These are phyloP conservation scores for Drosophila eugracilis DNA, from an alignment of 1,140 invertebrate species.

Conservation along the genomic window DNA sequence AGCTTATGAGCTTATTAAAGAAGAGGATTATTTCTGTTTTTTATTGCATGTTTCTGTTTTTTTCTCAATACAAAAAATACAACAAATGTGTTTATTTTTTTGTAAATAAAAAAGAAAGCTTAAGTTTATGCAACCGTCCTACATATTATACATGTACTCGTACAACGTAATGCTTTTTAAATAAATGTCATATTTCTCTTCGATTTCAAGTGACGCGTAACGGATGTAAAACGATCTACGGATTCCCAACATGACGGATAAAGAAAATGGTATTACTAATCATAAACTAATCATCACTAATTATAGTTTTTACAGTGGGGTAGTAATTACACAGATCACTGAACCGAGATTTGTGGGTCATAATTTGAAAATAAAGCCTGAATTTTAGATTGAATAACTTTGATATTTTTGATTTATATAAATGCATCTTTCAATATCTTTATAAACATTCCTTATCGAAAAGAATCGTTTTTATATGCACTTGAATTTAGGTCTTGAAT, in stretches of 20 bases:
- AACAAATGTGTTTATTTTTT: constrained; percentile 1
- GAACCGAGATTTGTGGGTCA: constrained; percentile 3
- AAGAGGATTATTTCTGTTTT: constrained; percentile 1
- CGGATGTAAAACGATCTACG: constrained; percentile 55
- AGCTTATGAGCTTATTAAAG: constrained; percentile 30
- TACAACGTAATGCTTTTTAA: constrained; percentile 15
- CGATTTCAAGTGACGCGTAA: constrained; percentile 66
- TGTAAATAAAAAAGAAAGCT: constrained; percentile 12
- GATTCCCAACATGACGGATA: constrained; percentile 59
- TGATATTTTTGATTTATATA: too few relatives aligned
- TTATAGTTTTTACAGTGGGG: constrained; percentile 2
- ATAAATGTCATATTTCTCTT: constrained; percentile 52
- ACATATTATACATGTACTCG: not conserved
- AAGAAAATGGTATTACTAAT: constrained; percentile 60
- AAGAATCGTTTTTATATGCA: too few relatives aligned
- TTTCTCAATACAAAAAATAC: constrained; percentile 10
- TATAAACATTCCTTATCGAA: too few relatives aligned
- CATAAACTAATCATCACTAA: not conserved
- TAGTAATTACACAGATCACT: constrained; percentile 14
- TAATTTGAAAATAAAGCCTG: not conserved
- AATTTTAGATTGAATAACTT: too few relatives aligned
- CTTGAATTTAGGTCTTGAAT: not conserved
- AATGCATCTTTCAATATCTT: too few relatives aligned
- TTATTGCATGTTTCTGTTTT: constrained; percentile 1
- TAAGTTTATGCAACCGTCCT: constrained; percentile 17